Base-by-base conservation (phyloP, 2,888 invertebrate species). In the Melipona bicolor region DNA sequence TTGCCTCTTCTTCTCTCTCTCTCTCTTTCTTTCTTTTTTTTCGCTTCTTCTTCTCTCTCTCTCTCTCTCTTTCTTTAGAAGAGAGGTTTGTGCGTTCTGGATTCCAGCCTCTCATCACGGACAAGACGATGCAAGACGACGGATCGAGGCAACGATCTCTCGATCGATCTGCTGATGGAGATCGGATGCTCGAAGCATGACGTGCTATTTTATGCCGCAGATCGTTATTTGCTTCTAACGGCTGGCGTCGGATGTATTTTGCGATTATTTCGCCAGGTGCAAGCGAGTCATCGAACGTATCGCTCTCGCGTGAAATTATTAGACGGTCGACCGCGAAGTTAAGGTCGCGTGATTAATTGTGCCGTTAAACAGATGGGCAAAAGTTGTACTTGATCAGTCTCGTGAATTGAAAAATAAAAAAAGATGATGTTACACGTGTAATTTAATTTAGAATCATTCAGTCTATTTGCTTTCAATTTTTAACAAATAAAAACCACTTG, bases 81-180 rank as follows among this genome's bases (percentile, higher is more conserved):
- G 11, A 50, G 50, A 43, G 43, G 19, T 43, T 19, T 24, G 17
- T 62, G 24, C 19, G 64, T n/a, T 62, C 65, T 21, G 67, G 49
- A 50, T 64, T 77, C 59, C 70, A 70, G 62, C 52, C 32, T 49
- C 61, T 69, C 43, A 43, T 77, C 76, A 69, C 61, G 69, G 43
- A 43, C 52, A 9, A 43, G 17, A n/a, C 56, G 67, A 24, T 49
- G 59, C 32, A 64, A 27, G 24, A 24, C 27, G 9, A 61, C 61
- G 61, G 9, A 61, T 27, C 64, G 32, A 27, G 15, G 15, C 27
- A 49, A 19, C 67, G 67, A 76, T 76, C 67, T 68, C 67, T 64
- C 74, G 65, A 65, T 74, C 74, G 52, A 74, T 36, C 36, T 32
- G 21, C 19, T 32, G 24, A 27, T 68, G 19, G 68, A 50, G 17